Evolutionary conservation across 2,113 vertebrate genomes (phyloP).

Genomic region (Callospermophilus lateralis): DNA sequence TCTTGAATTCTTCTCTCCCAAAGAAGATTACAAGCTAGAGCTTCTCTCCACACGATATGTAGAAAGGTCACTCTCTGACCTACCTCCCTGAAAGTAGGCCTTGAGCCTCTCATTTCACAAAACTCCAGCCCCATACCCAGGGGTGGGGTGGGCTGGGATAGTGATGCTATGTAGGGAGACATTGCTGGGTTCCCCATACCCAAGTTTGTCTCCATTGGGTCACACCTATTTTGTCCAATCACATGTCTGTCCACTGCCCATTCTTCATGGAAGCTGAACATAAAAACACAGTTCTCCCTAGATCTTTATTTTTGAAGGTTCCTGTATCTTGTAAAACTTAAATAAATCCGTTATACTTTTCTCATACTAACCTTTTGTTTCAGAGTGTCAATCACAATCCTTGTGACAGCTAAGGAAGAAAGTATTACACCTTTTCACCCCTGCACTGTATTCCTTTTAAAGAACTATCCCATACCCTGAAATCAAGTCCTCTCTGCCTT

Average conservation of each 20-base stretch:
- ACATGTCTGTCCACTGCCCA: neutral
- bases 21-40: neutral
- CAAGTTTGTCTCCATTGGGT: neutral
- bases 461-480: neutral
- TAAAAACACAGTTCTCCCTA: neutral
- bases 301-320: neutral
- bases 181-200: neutral
- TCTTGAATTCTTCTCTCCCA: neutral
- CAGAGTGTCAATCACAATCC: neutral
- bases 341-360: neutral
- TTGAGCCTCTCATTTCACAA: neutral
- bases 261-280: neutral
- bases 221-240: neutral
- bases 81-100: neutral
- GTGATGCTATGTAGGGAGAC: neutral
- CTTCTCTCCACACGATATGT: neutral
- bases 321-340: neutral
- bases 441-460: neutral
- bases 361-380: neutral
- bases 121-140: neutral
- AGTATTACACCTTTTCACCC: neutral
- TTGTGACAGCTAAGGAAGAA: neutral
- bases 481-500: neutral
- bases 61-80: neutral
- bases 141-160: no score